phyloP scores from a whole-genome alignment of 2,888 invertebrate species.

The Theretra japonica region DNA sequence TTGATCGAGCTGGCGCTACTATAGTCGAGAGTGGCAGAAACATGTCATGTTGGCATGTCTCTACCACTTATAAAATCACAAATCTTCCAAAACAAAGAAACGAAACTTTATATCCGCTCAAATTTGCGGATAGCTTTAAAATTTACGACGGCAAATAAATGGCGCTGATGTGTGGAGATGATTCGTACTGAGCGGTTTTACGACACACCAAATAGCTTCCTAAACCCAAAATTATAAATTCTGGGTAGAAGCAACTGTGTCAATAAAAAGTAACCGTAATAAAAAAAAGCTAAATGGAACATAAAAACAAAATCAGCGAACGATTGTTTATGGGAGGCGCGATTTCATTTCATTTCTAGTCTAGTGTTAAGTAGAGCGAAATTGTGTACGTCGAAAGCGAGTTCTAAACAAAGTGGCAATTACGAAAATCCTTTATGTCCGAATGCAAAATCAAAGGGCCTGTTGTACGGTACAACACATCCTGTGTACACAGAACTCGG shows the following conservation, averaged over 20 bases:
- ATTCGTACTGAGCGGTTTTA: conserved; percentile 37
- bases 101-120: neutral
- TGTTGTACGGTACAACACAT: conserved; percentile 8
- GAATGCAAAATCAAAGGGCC: neutral
- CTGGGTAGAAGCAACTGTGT: conserved; percentile 23
- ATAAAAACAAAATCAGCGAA: conserved; percentile 14
- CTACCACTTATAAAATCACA: neutral
- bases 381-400: neutral
- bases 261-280: conserved; percentile 35
- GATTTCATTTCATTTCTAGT: conserved; percentile 6
- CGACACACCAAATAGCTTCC: conserved; percentile 38
- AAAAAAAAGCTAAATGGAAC: conserved; percentile 10
- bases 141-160: conserved; percentile 1
- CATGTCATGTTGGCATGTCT: too few species aligned
- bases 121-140: neutral
- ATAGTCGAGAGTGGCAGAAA: too few species aligned
- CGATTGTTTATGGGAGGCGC: conserved; percentile 10
- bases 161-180: neutral
- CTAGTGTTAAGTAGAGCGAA: neutral
- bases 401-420: neutral
- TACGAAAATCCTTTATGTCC: neutral
- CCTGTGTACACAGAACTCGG: conserved; percentile 19
- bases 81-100: too few species aligned
- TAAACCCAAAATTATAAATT: conserved; percentile 40
- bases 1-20: too few species aligned